phyloP scores from a whole-genome alignment of 2,797 vertebrate genomes.

The Rhinophrynus dorsalis region DNA sequence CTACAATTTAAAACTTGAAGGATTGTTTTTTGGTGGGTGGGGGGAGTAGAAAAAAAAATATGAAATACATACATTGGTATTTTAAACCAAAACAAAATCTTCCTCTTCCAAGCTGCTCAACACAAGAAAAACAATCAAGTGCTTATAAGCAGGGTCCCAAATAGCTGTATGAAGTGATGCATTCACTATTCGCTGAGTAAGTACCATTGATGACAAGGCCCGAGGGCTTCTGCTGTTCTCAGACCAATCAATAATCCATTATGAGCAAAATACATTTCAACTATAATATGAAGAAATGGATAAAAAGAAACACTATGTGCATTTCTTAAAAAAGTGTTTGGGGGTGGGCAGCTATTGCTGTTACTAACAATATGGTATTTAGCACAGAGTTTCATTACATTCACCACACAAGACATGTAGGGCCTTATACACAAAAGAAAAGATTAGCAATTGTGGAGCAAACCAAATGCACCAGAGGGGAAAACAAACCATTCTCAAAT shows the following conservation, averaged over 20 bases:
- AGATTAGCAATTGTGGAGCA: too few relatives aligned
- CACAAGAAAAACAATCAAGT: conserved; percentile 63
- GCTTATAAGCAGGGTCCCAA: conserved; percentile 61
- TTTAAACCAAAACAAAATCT: conserved; percentile 44
- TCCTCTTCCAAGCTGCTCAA: conserved; percentile 60
- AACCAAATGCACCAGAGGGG: too few relatives aligned
- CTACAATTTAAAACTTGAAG: too few relatives aligned
- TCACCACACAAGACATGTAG: too few relatives aligned
- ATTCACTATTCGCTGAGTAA: conserved; percentile 81
- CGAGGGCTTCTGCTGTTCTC: conserved; percentile 77
- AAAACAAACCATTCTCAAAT: too few relatives aligned
- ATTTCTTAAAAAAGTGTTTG: conserved; percentile 52
- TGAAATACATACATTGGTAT: too few relatives aligned
- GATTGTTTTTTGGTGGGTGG: too few relatives aligned
- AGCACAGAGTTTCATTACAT: too few relatives aligned
- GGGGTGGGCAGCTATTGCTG: too few relatives aligned
- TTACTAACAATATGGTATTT: too few relatives aligned
- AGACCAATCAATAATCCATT: conserved; percentile 95
- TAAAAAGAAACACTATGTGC: conserved; percentile 72
- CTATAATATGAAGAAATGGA: conserved; percentile 70
- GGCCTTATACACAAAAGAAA: too few relatives aligned
- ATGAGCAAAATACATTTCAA: conserved; percentile 86
- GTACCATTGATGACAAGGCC: conserved; percentile 79
- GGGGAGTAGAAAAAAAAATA: neutral
- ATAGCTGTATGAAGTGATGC: conserved; percentile 78